Evolutionary conservation across 2,113 vertebrate species (phyloP), one percentile per base, ranked within the genome.

Genomic region (Ammodytes marinus): DNA sequence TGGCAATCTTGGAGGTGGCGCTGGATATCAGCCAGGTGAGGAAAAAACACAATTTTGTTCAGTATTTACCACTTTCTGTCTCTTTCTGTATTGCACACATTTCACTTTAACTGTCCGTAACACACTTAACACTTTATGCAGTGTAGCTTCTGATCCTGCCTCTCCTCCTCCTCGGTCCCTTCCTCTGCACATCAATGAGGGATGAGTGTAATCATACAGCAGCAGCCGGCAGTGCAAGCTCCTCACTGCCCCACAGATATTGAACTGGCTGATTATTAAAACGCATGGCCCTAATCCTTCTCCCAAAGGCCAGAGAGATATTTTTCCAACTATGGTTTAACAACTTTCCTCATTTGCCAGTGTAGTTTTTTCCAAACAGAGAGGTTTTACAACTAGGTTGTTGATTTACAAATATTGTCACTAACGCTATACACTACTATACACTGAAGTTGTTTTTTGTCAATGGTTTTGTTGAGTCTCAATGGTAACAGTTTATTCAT

Each of bases 11-110:
- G 92, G 91, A 57, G 83, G 75, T 43, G 90, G 80, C 8, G 88
- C 85, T 6, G 93, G 78, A 59, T 93, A 87, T 82, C 93, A 92
- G 75, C 92, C 57, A 94, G 95, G 94, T 95, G 76, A 85, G 74
- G 14, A 77, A 6, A 27, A 37, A 8, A 4, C 9, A 2, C 52
- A 12, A 71, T 12, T 15, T 27, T 68, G 13, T 52, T 42, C 0
- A 37, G 39, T 12, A 50, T 66, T 53, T 75, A 50, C 52, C 58
- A 3, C 42, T 72, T 2, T 11, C 27, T 54, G 14, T 59, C 40
- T 69, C 6, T 5, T 27, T 66, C 40, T 35, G 35, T 50, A 46
- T 61, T 15, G 43, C 46, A 57, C 52, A 46, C 37, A 19, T 64
- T 52, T 70, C 19, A 42, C 37, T 45, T 69, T 9, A 58, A 19